A percentile compares a stretch with the other conserved stretches of the same genome.
These are phyloP conservation scores for Axinella damicornis DNA, from an alignment of 37 sponge, comb jelly and placozoan genomes.

Conservation along the genomic window DNA sequence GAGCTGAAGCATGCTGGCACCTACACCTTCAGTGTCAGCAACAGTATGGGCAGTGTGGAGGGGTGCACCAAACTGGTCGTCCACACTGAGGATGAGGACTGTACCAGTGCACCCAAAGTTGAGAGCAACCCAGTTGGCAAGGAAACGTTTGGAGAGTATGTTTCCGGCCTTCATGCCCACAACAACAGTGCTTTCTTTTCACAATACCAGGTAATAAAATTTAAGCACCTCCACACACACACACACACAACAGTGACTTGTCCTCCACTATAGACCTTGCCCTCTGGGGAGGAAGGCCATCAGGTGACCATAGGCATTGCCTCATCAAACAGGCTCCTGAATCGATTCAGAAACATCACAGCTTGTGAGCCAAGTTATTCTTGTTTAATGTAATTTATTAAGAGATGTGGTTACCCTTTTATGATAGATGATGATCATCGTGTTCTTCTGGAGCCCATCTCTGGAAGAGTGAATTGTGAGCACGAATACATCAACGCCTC, in stretches of 20 bases:
- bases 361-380: slow-evolving; percentile 30
- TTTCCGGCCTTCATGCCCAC: slow-evolving; percentile 13
- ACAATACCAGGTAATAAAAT: slow-evolving; percentile 29
- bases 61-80: slow-evolving; percentile 35
- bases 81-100: slow-evolving; percentile 3
- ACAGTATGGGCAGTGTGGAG: slow-evolving; percentile 31
- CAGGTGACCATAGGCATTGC: not conserved
- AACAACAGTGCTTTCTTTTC: slow-evolving; percentile 17
- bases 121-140: not conserved
- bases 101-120: not conserved
- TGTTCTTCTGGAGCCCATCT: slow-evolving; percentile 44
- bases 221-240: not conserved
- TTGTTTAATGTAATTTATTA: not conserved
- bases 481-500: slow-evolving; percentile 64
- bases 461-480: slow-evolving; percentile 28
- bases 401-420: not conserved
- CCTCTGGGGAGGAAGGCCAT: slow-evolving; percentile 23
- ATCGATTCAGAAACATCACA: slow-evolving; percentile 54
- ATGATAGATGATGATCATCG: slow-evolving; percentile 60
- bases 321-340: slow-evolving; percentile 14
- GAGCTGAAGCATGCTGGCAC: slow-evolving; percentile 18
- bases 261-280: not conserved
- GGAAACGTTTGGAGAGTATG: slow-evolving; percentile 40
- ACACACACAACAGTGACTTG: not conserved
- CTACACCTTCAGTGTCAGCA: slow-evolving; percentile 47